phyloP scores from a whole-genome alignment of 2,888 invertebrate species.

The Melikaiella ostensackeni region DNA sequence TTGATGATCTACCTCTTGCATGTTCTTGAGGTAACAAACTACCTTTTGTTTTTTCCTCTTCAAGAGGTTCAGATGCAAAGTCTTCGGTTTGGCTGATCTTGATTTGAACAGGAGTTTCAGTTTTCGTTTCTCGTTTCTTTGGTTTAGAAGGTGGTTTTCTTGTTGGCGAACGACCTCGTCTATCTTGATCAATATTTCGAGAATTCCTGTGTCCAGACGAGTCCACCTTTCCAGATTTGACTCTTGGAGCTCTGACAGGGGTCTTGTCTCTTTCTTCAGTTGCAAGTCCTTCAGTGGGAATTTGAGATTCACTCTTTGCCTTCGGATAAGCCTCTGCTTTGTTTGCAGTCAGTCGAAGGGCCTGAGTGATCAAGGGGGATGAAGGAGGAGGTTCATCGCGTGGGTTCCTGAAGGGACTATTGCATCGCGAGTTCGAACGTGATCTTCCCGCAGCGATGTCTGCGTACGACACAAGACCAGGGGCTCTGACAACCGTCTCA shows the following conservation, averaged over 20 bases:
- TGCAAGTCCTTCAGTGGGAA: neutral
- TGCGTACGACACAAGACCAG: slow-evolving; percentile 79
- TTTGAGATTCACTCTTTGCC: neutral
- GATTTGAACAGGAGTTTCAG: slow-evolving; percentile 45
- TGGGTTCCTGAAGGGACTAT: slow-evolving; percentile 69
- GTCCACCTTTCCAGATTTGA: slow-evolving; percentile 42
- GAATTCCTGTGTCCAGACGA: slow-evolving; percentile 37
- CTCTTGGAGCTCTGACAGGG: slow-evolving; percentile 27
- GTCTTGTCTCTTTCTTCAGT: neutral
- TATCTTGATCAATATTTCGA: slow-evolving; percentile 65
- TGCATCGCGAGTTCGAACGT: slow-evolving; percentile 74
- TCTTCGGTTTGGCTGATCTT: slow-evolving; percentile 44
- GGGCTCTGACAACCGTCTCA: slow-evolving; percentile 64
- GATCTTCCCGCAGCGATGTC: slow-evolving; percentile 84
- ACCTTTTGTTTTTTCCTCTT: slow-evolving; percentile 40
- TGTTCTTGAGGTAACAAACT: slow-evolving; percentile 65
- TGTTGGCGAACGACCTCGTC: slow-evolving; percentile 79
- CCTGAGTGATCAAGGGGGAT: slow-evolving; percentile 52
- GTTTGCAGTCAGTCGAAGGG: slow-evolving; percentile 63
- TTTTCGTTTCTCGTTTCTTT: slow-evolving; percentile 43
- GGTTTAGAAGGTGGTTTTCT: slow-evolving; percentile 62
- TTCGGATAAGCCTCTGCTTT: slow-evolving; percentile 3
- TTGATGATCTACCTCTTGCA: slow-evolving; percentile 80
- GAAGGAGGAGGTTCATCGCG: slow-evolving; percentile 62
- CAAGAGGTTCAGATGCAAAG: slow-evolving; percentile 1